phyloP scores from a whole-genome alignment of 2,797 vertebrate genomes.

The Acipenser ruthenus region DNA sequence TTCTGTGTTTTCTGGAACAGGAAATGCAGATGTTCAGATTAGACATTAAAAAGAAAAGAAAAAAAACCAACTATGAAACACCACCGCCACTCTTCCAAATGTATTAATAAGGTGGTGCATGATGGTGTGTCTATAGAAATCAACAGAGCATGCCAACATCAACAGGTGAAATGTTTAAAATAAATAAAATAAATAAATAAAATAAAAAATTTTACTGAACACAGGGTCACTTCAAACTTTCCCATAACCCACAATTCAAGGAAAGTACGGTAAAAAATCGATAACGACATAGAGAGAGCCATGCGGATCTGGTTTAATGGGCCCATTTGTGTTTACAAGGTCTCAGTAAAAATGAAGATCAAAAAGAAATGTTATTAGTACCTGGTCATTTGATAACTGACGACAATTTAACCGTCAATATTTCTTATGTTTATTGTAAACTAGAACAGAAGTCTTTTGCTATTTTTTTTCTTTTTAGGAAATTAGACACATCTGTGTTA shows the following conservation, averaged over 20 bases:
- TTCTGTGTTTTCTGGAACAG: constrained; percentile 19
- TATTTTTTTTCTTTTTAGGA: background rate
- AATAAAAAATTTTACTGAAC: background rate
- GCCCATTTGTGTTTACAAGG: constrained; percentile 58
- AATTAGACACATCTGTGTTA: constrained; percentile 8
- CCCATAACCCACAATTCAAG: constrained; percentile 15
- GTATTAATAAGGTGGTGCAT: background rate
- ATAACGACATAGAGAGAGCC: constrained; percentile 37
- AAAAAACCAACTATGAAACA: background rate
- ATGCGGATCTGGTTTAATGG: constrained; percentile 42
- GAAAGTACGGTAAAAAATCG: constrained; percentile 29
- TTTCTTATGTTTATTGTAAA: constrained; percentile 48
- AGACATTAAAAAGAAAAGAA: constrained; percentile 9
- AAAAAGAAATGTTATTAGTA: constrained; percentile 64
- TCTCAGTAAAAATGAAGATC: constrained; percentile 55
- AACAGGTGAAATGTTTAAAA: background rate
- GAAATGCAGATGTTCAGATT: constrained; percentile 11
- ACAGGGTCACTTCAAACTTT: background rate
- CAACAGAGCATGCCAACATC: background rate
- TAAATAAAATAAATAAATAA: too few species aligned
- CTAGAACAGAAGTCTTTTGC: constrained; percentile 36
- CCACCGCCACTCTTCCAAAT: background rate
- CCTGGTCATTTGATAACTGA: constrained; percentile 60
- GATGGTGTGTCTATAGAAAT: background rate
- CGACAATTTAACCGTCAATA: constrained; percentile 56